A percentile compares a stretch with the other conserved stretches of the same genome.
These are phyloP conservation scores for Rissa tridactyla DNA, from an alignment of 2,113 vertebrate genomes.

Conservation along the genomic window DNA sequence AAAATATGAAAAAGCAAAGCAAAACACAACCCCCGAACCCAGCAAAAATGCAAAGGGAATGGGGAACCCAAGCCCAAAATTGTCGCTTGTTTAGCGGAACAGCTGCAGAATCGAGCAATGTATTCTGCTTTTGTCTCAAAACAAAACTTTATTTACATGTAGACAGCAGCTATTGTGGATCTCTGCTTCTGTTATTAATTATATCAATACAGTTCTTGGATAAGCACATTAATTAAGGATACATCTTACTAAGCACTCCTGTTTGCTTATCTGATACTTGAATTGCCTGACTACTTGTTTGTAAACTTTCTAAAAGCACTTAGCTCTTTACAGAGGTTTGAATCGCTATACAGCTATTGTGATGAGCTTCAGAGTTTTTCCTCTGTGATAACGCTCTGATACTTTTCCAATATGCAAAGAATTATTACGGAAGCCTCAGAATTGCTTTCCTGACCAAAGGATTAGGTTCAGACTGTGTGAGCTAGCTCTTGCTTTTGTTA, in stretches of 20 bases:
- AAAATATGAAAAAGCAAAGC: neutral
- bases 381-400: neutral
- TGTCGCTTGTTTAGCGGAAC: neutral
- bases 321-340: neutral
- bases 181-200: conserved; percentile 15
- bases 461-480: neutral
- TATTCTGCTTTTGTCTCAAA: neutral
- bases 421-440: neutral
- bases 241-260: neutral
- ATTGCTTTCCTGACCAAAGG: neutral
- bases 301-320: neutral
- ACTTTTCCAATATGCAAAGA: neutral
- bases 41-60: neutral
- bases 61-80: neutral
- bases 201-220: neutral
- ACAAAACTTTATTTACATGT: neutral
- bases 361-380: neutral
- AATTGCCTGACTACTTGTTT: conserved; percentile 2
- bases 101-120: neutral
- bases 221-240: neutral
- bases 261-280: neutral
- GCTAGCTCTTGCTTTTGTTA: neutral
- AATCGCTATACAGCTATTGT: neutral
- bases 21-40: neutral
- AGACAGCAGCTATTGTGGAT: neutral